Conservation (phyloP, 1,140 invertebrate species). For the Dendrolimus punctatus region DNA sequence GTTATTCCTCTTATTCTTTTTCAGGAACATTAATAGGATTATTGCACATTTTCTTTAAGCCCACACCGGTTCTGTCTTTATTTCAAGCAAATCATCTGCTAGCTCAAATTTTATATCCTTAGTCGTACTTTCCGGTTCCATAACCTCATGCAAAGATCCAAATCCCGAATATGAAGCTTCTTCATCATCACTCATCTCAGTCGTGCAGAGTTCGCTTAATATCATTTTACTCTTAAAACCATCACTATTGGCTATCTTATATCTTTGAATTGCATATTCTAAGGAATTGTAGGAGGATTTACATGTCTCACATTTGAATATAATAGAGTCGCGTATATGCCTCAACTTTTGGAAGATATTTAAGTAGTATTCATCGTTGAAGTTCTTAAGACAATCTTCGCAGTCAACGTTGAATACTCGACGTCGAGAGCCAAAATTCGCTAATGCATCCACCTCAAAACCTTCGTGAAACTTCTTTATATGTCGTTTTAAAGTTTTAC, state of each 20-base stretch:
- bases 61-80: constrained; percentile 23
- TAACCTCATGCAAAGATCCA: constrained; percentile 14
- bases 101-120: constrained; percentile 17
- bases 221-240: constrained; percentile 32
- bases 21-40: neutral
- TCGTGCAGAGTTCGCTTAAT: constrained; percentile 45
- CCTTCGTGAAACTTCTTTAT: constrained; percentile 49
- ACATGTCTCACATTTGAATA: constrained; percentile 45
- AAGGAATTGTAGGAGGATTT: constrained; percentile 28
- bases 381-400: constrained; percentile 38
- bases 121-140: constrained; percentile 24
- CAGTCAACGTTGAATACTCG: constrained; percentile 35
- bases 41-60: constrained; percentile 8
- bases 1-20: no score
- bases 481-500: constrained; percentile 48
- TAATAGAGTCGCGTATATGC: constrained; percentile 24
- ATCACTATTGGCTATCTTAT: constrained; percentile 27
- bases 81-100: neutral
- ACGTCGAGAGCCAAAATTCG: constrained; percentile 26
- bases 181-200: constrained; percentile 45
- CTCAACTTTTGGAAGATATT: constrained; percentile 29
- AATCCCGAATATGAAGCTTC: constrained; percentile 7
- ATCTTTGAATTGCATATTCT: constrained; percentile 42
- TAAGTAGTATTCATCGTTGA: constrained; percentile 32
- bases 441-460: constrained; percentile 42